Base-by-base conservation (phyloP, 2,113 vertebrate species). In the Delphinus delphis region DNA sequence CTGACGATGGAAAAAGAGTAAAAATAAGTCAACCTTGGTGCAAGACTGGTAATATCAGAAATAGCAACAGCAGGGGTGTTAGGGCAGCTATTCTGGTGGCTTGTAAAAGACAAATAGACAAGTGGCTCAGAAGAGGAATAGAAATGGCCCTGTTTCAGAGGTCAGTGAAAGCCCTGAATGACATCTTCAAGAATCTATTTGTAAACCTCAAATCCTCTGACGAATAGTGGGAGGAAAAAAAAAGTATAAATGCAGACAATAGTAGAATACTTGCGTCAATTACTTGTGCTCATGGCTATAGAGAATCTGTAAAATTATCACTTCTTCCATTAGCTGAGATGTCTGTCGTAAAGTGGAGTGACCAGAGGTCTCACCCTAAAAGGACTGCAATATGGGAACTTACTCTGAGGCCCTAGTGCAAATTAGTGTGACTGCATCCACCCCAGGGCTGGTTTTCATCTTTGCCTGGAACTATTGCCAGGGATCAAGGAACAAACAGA, bases 191-290 rank as follows among this genome's bases (percentile, higher is more conserved):
- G 36, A 88, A 84, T 80, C 58, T 83, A 84, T 68, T 81, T 96
- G 36, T 55, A 95, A 96, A 88, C 53, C n/a, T 96, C 21, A 81
- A 77, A 53, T 89, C 15, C 25, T 90, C 76, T 90, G 77, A 92
- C 28, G 94, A 84, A 88, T 25, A 70, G 18, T 55, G 14, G 9
- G n/a, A 93, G 26, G 55, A 9, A 62, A 68, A 79, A 63, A 36
- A 82, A 77, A 55, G 53, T 88, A 50, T 58, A 70, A 93, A 18
- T 7, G 6, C 15, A 71, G 70, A 65, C 25, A 92, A 36, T 1
- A n/a, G 6, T 53, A 31, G 53, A 94, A 89, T 38, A 55, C 5
- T 47, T 86, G 20, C 47, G 53, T 86, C 83, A 81, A 55, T 88
- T 87, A 62, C 63, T 90, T 70, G 44, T 71, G 5, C 23, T 38